Base-by-base conservation (phyloP, 1,140 invertebrate genomes). In the Drosophila rufa region DNA sequence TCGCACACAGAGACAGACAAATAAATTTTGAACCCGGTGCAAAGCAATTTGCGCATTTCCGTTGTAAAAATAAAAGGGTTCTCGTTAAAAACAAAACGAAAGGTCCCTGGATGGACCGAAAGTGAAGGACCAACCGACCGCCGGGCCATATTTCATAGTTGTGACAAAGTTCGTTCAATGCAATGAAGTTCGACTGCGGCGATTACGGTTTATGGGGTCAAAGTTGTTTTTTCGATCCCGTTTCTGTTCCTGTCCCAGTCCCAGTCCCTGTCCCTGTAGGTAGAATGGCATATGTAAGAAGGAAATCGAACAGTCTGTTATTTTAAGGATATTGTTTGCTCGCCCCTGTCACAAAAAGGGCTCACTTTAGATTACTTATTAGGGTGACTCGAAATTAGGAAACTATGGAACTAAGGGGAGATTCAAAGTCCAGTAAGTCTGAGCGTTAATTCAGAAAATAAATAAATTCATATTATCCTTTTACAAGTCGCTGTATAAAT, bases 21-120 rank as follows among this genome's bases (percentile, higher is more conserved):
- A 87, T 78, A 86, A 87, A 83, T 83, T 77, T 74, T 65, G 70
- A 75, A 74, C 75, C 83, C 83, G 83, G 83, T 86, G 83, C 85
- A 87, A 87, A 87, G 84, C 84, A 87, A 87, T 87, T 87, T 87
- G 84, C 84, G 85, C 84, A 87, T 89, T 87, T 87, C 84, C 84
- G 84, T 80, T 90, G 75, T 80, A 89, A 87, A 87, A 87, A 87
- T 84, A 84, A 75, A 89, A 84, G 78, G 77, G 84, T 79, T 53
- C 84, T 87, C 83, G 84, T 87, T 87, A 87, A 90, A 90, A 89
- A 87, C 84, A 87, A 87, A 89, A 65, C 80, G 73, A 60, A 70
- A 57, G 61, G 65, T 78, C 57, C 65, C 57, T 56, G 43, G 75
- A 51, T 78, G 57, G 75, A 69, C 58, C 46, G 45, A 40, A 69